Evolutionary conservation across 23 tunicate genomes (phyloP).

Genomic region (Styela clava): DNA sequence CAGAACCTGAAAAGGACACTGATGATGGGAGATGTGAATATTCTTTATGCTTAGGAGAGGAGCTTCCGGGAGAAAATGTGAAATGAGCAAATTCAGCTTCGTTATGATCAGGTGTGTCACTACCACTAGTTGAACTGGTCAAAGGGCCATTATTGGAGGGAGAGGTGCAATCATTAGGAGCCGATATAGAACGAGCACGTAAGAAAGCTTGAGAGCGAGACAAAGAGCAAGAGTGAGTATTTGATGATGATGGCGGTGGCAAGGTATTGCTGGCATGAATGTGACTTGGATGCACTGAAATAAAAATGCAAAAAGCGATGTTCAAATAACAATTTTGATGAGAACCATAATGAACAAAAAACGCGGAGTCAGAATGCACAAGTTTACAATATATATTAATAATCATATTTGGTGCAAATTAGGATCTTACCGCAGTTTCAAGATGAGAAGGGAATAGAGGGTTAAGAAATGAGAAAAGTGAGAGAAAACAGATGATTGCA

Average conservation of each 20-base stretch:
- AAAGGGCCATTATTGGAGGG: neutral
- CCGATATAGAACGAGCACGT: neutral
- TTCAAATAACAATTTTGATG: neutral
- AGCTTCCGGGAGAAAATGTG: neutral
- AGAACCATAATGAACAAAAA: neutral
- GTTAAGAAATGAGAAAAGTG: neutral
- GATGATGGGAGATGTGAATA: neutral
- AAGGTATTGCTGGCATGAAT: neutral
- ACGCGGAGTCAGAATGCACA: too few relatives aligned
- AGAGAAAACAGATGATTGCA: neutral
- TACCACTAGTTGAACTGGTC: neutral
- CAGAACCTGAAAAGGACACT: neutral
- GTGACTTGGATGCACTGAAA: slow-evolving; percentile 10
- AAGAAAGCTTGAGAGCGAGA: neutral
- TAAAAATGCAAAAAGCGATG: slow-evolving; percentile 18
- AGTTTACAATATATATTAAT: too few relatives aligned
- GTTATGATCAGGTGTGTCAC: neutral
- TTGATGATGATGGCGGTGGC: neutral
- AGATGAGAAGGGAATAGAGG: neutral
- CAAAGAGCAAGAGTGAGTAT: neutral
- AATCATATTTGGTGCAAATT: neutral
- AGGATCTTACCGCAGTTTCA: slow-evolving; percentile 34
- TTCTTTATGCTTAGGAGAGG: neutral
- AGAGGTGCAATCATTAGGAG: neutral
- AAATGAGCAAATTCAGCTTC: neutral